Percentiles rank a stretch among this genome's conserved stretches.
Evolutionary conservation across 1,140 invertebrate genomes (phyloP).

Genomic region (Pemphigus obesinymphae): DNA sequence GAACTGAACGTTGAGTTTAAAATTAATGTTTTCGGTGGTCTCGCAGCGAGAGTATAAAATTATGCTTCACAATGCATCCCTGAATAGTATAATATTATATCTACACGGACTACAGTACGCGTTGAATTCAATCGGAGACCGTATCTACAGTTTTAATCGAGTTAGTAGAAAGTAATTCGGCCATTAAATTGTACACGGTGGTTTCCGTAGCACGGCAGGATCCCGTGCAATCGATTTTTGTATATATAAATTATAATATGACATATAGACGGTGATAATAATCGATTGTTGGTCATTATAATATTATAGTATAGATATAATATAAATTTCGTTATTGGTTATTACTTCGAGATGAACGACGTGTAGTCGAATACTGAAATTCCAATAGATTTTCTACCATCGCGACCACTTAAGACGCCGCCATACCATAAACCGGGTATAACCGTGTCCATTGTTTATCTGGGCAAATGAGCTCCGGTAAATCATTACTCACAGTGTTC

Average conservation of each 20-base stretch:
- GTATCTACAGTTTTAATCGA: neutral
- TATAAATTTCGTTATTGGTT: neutral
- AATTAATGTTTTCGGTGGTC: too few relatives aligned
- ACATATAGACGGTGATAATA: neutral
- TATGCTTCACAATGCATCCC: neutral
- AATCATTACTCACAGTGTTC: neutral
- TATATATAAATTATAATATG: neutral
- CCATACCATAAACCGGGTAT: neutral
- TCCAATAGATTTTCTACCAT: neutral
- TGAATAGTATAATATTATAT: too few relatives aligned
- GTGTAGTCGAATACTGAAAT: too few relatives aligned
- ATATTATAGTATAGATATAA: too few relatives aligned
- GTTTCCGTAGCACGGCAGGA: neutral
- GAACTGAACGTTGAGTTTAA: too few relatives aligned
- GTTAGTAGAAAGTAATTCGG: neutral
- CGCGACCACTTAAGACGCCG: neutral
- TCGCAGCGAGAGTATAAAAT: neutral
- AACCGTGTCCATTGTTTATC: neutral
- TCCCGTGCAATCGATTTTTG: neutral
- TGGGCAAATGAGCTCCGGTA: neutral
- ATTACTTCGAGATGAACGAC: neutral
- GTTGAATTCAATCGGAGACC: neutral
- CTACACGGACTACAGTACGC: neutral
- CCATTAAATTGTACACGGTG: neutral
- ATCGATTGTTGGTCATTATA: neutral